phyloP scores from a whole-genome alignment of 2,888 invertebrate species.

The Hylaea fasciaria region DNA sequence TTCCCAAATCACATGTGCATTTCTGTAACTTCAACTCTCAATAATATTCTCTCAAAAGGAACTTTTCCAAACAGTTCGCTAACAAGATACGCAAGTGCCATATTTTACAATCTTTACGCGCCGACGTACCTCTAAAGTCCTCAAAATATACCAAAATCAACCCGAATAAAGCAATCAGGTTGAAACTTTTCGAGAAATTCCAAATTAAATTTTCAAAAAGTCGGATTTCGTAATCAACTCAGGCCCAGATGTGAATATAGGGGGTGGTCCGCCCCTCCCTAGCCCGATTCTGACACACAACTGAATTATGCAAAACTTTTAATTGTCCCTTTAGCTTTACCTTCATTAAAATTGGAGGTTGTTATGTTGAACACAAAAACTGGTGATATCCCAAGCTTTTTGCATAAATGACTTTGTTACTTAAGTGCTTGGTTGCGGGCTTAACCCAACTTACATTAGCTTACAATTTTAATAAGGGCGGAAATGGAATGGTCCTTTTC shows the following conservation, averaged over 20 bases:
- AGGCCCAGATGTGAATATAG: constrained; percentile 51
- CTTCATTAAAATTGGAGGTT: constrained; percentile 72
- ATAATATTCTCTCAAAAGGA: constrained; percentile 21
- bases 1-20: constrained; percentile 14
- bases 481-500: not conserved
- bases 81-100: constrained; percentile 32
- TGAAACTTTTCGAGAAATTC: constrained; percentile 52
- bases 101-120: constrained; percentile 30
- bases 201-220: constrained; percentile 64
- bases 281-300: constrained; percentile 53
- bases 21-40: constrained; percentile 5
- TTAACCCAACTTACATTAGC: not conserved
- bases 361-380: constrained; percentile 54
- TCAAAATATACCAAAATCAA: constrained; percentile 43
- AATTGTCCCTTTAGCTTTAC: constrained; percentile 67
- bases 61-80: constrained; percentile 20
- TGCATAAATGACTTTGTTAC: constrained; percentile 17
- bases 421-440: constrained; percentile 1
- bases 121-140: constrained; percentile 29
- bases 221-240: constrained; percentile 58
- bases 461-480: not conserved
- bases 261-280: constrained; percentile 28
- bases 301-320: constrained; percentile 73
- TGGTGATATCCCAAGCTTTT: constrained; percentile 24
- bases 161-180: constrained; percentile 51